phyloP scores from a whole-genome alignment of 2,113 vertebrate genomes.

The Rhea pennata region DNA sequence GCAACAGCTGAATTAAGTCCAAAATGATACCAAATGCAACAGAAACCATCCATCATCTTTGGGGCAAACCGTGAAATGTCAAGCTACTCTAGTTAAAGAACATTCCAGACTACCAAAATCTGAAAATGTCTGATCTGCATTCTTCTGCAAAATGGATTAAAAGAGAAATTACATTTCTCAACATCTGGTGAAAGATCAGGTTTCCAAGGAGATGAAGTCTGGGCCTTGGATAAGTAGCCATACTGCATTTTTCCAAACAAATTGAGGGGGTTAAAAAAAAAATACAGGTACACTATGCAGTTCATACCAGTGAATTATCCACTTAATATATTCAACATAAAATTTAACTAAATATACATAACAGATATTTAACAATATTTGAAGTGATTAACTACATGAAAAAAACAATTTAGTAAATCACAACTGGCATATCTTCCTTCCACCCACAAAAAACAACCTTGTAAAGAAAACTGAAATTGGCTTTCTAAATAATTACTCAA shows the following conservation, averaged over 20 bases:
- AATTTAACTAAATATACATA: not conserved
- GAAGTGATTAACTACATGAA: not conserved
- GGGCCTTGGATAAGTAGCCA: conserved; percentile 58
- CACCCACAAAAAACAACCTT: not conserved
- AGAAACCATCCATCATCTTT: not conserved
- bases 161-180: conserved; percentile 66
- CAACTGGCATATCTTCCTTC: not conserved
- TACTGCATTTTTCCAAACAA: conserved; percentile 22
- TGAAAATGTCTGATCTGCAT: not conserved
- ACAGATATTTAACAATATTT: not conserved
- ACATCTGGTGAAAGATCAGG: conserved; percentile 71
- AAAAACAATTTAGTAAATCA: not conserved
- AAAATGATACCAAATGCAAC: not conserved
- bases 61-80: conserved; percentile 4
- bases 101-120: conserved; percentile 23
- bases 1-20: not conserved
- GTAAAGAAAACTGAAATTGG: not conserved
- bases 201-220: conserved; percentile 71
- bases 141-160: conserved; percentile 48
- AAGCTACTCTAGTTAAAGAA: not conserved
- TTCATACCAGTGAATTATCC: not conserved
- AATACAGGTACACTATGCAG: not conserved
- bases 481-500: not conserved
- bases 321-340: not conserved
- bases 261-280: not conserved